Percentiles rank a stretch among this genome's conserved stretches.
phyloP scores from a whole-genome alignment of 2,888 invertebrate species.

The Dioctria linearis region DNA sequence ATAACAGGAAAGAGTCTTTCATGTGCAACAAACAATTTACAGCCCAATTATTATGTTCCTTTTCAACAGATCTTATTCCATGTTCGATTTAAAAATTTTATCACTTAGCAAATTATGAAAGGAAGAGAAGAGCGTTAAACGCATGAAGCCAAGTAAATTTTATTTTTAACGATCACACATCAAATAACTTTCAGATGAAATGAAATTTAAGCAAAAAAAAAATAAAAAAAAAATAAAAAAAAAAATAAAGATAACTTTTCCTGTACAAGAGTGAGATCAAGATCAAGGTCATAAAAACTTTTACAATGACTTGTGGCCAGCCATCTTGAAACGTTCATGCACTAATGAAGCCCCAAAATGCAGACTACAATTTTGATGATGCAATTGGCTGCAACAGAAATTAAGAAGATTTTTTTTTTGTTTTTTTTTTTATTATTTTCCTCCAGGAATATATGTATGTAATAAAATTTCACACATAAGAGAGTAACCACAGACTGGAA shows the following conservation, averaged over 20 bases:
- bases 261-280: conserved; percentile 5
- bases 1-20: too few relatives aligned
- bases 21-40: too few relatives aligned
- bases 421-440: background rate
- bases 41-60: too few relatives aligned
- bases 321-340: conserved; percentile 32
- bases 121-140: background rate
- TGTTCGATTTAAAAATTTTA: too few relatives aligned
- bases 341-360: conserved; percentile 45
- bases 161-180: background rate
- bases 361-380: conserved; percentile 27
- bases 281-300: conserved; percentile 46
- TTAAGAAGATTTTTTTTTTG: background rate
- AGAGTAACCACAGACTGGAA: conserved; percentile 22
- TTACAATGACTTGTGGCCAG: conserved; percentile 34
- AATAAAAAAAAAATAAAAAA: too few relatives aligned
- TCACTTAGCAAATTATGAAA: too few relatives aligned
- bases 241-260: background rate
- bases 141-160: conserved; percentile 5
- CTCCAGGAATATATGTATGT: too few relatives aligned
- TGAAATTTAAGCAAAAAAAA: background rate
- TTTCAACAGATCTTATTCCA: too few relatives aligned
- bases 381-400: conserved; percentile 34
- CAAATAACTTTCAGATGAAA: background rate
- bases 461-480: background rate